These are phyloP conservation scores for Telmatherina bonti DNA, from an alignment of 2,797 vertebrate species.

Conservation along the genomic window DNA sequence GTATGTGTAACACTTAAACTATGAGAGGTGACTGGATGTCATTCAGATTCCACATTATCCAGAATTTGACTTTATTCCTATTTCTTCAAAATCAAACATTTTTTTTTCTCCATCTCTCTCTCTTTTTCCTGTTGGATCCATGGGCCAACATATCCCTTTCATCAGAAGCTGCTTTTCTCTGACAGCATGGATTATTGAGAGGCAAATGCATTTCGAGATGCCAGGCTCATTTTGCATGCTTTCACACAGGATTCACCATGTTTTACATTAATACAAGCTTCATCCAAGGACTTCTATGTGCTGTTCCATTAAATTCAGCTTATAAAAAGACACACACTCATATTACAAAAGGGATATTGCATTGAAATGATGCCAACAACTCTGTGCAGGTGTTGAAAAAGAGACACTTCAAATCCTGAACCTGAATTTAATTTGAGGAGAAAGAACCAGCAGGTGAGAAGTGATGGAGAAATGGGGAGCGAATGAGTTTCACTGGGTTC, in stretches of 20 bases:
- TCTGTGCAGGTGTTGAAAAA: constrained; percentile 15
- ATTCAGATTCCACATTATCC: constrained; percentile 49
- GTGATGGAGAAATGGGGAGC: neutral
- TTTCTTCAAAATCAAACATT: constrained; percentile 64
- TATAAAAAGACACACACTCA: constrained; percentile 32
- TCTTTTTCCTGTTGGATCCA: constrained; percentile 58
- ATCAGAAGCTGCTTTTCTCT: constrained; percentile 73
- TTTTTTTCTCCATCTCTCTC: constrained; percentile 3
- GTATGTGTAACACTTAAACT: constrained; percentile 52
- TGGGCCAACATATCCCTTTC: constrained; percentile 70
- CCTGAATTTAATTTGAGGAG: constrained; percentile 15
- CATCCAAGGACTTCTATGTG: constrained; percentile 42
- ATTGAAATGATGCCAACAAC: constrained; percentile 17
- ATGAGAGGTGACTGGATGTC: constrained; percentile 60
- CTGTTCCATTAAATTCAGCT: constrained; percentile 37
- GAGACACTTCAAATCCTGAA: constrained; percentile 8
- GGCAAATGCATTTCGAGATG: constrained; percentile 64
- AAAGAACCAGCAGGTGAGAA: constrained; percentile 10
- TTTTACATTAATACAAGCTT: constrained; percentile 63
- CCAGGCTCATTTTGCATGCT: constrained; percentile 60
- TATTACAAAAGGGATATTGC: constrained; percentile 26
- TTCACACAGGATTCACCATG: constrained; percentile 46
- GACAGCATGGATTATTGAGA: constrained; percentile 75
- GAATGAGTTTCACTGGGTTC: constrained; percentile 24
- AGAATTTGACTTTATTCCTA: constrained; percentile 66